Evolutionary conservation across 37 sponge, comb jelly and placozoan genomes (phyloP), one percentile per base, ranked within the genome.

Genomic region (Chondrosia reniformis): DNA sequence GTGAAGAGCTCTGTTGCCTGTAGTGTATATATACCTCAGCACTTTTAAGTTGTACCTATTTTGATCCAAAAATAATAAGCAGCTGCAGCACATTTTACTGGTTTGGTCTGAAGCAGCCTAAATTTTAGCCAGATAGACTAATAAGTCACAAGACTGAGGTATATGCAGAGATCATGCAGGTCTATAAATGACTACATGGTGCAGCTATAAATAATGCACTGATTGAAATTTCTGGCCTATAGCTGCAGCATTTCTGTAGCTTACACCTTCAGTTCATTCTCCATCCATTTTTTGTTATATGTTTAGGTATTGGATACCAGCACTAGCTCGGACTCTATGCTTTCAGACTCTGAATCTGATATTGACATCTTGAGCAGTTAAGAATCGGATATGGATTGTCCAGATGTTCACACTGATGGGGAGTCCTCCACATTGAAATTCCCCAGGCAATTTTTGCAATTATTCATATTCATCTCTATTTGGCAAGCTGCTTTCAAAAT

Each of bases 401-500:
- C 54, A 49, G 54, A 49, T 49, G 54, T 49, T 49, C 54, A 49
- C 54, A 49, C 54, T 49, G 54, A 49, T 49, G 54, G 54, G 54
- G 54, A 49, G 54, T 49, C 54, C 54, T 49, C 54, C 54, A 49
- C 67, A 66, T 66, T 30, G 67, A 30, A 66, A 31, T 66, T 30
- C 30, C 31, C 67, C 33, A 66, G 80, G 38, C 80, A 15, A 43
- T 44, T 80, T 80, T 80, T 62, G 80, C 39, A 81, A 56, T 24
- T 81, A 28, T 39, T 81, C 58, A 58, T 74, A 17, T 81, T 80
- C 46, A 74, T 86, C 32, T 3, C 76, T 44, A n/a, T 77, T 4
- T 86, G 81, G 86, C 81, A 86, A 52, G 8, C 67, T 21, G 81
- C 54, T 40, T 86, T 81, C 58, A 61, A 49, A 19, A 34, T 86